Evolutionary conservation across 2,888 invertebrate species (phyloP), one percentile per base, ranked within the genome.

Genomic region (Pristionchus entomophagus): DNA sequence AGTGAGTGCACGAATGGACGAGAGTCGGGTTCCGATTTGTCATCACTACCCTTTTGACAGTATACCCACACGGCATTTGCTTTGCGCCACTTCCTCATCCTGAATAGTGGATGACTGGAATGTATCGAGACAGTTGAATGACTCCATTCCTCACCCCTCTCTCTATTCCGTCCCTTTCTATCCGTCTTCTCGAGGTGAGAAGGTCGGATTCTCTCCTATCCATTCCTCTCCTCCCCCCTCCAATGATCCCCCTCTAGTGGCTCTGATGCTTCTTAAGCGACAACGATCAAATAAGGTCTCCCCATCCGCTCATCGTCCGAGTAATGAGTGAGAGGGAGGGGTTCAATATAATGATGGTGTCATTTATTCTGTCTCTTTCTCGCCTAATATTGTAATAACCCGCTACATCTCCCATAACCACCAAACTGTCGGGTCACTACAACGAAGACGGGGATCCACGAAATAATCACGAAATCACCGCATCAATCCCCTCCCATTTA

Each of bases 231-330:
- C 38, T 77, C 45, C 41, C 12, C 38, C 38, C n/a, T 29, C 26
- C 49, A 73, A 73, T 41, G 73, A 73, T 41, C 73, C 73, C n/a
- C n/a, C 73, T 22, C 26, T 73, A 73, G 73, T 73, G 14, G 38
- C 73, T 22, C 73, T 73, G 38, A 41, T 73, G 38, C 73, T 73
- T n/a, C n/a, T n/a, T n/a, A n/a, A n/a, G 12, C n/a, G 45, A 26
- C 73, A n/a, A 10, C 49, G 78, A 51, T 78, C 78, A 78, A 51
- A 49, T 77, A 77, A 32, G 49, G 78, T 19, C n/a, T 22, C 29
- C 69, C 8, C 29, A 19, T 29, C 45, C n/a, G n/a, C 45, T n/a
- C 22, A 19, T 26, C 35, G 65, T 65, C 73, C 26, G 73, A 41
- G 45, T 73, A 73, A 73, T 73, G 73, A 73, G 73, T 73, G 73